These are phyloP conservation scores for Todiramphus chloris DNA, from an alignment of 2,113 vertebrate species.

Conservation along the genomic window DNA sequence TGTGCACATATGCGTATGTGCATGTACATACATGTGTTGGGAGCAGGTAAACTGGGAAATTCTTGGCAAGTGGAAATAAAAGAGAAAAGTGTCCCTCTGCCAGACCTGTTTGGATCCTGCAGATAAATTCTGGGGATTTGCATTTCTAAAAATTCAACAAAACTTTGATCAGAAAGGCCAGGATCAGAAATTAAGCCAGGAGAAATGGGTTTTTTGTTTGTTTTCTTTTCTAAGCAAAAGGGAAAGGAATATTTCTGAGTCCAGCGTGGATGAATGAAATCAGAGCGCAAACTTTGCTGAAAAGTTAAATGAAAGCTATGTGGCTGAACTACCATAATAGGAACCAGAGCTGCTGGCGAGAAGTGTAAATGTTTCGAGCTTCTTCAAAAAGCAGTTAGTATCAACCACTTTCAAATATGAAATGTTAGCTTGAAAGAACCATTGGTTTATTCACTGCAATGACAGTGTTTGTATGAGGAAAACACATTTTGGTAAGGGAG, in stretches of 20 bases:
- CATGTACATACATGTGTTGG: background rate
- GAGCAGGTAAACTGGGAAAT: background rate
- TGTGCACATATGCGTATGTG: background rate
- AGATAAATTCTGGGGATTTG: background rate
- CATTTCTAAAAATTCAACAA: background rate
- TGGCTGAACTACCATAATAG: background rate
- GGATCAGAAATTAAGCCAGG: background rate
- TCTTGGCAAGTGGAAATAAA: background rate
- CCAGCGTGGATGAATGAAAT: background rate
- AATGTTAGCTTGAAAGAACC: background rate
- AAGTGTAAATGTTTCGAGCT: background rate
- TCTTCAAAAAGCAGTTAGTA: background rate
- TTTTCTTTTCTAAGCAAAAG: background rate
- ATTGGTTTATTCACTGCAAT: background rate
- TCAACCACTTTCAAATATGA: background rate
- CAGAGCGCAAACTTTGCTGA: background rate
- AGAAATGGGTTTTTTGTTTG: background rate
- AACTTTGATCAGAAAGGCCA: background rate
- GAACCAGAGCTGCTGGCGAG: background rate
- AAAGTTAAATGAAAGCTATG: constrained; percentile 24
- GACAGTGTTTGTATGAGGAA: background rate
- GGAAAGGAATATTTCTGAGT: background rate
- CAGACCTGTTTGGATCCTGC: background rate
- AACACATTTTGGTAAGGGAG: background rate
- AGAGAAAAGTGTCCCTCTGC: background rate